Conservation (phyloP, 2,888 invertebrate species). For the Serripes groenlandicus region DNA sequence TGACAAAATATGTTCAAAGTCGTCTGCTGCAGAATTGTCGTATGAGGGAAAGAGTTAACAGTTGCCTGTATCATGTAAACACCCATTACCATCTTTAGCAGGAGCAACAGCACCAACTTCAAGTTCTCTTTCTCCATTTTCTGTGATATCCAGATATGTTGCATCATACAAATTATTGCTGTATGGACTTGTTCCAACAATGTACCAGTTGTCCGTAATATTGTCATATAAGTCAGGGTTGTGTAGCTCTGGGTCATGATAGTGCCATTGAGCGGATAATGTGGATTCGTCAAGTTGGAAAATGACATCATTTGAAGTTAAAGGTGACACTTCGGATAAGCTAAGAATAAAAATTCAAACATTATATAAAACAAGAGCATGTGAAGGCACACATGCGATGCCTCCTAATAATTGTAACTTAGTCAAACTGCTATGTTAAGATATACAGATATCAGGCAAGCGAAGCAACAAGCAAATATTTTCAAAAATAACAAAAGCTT, state of each 20-base stretch:
- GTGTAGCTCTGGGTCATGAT: conserved; percentile 19
- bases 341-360: conserved; percentile 6
- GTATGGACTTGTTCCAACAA: conserved; percentile 36
- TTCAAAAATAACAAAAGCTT: too few relatives aligned
- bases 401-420: too few relatives aligned
- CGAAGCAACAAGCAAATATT: too few relatives aligned
- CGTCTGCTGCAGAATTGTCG: too few relatives aligned
- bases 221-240: background rate
- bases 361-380: background rate
- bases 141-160: conserved; percentile 6
- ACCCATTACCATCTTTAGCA: conserved; percentile 22
- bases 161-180: conserved; percentile 6
- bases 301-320: background rate
- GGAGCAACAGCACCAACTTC: conserved; percentile 27
- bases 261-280: conserved; percentile 20
- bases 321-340: background rate
- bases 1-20: too few relatives aligned
- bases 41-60: too few relatives aligned
- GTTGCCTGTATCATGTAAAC: too few relatives aligned
- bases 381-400: background rate
- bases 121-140: conserved; percentile 8
- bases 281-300: conserved; percentile 32
- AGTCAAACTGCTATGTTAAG: too few relatives aligned
- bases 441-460: too few relatives aligned
- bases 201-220: conserved; percentile 26